phyloP scores from a whole-genome alignment of 2,113 vertebrate genomes.

The Chloroceryle aenea region DNA sequence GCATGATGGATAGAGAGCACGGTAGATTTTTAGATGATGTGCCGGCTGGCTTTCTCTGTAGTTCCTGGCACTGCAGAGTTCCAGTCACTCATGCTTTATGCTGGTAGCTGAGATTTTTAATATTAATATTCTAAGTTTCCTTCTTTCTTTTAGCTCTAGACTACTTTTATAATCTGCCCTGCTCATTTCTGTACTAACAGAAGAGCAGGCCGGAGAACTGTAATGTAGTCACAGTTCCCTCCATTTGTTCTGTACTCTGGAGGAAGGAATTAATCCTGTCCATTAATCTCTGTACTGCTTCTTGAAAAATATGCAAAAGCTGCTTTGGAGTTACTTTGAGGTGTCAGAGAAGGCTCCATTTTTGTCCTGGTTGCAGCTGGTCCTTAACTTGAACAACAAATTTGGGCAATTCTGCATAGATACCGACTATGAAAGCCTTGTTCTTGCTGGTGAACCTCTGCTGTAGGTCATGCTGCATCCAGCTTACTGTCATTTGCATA shows the following conservation, averaged over 20 bases:
- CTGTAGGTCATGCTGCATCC: not conserved
- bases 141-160: not conserved
- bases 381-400: not conserved
- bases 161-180: not conserved
- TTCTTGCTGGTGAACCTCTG: not conserved
- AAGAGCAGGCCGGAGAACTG: not conserved
- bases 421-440: not conserved
- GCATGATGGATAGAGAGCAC: not conserved
- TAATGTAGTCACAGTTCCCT: not conserved
- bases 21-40: not conserved
- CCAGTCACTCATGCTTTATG: not conserved
- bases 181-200: not conserved
- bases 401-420: not conserved
- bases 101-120: not conserved
- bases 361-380: not conserved
- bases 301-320: not conserved
- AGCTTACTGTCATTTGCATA: not conserved
- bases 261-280: not conserved
- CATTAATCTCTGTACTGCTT: not conserved
- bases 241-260: not conserved
- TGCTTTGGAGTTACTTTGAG: not conserved
- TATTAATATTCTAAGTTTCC: not conserved
- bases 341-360: not conserved
- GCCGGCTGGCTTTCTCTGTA: not conserved
- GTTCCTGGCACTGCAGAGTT: not conserved